Conservation (phyloP, 2,113 vertebrate species). For the Gorsachius goisagi region DNA sequence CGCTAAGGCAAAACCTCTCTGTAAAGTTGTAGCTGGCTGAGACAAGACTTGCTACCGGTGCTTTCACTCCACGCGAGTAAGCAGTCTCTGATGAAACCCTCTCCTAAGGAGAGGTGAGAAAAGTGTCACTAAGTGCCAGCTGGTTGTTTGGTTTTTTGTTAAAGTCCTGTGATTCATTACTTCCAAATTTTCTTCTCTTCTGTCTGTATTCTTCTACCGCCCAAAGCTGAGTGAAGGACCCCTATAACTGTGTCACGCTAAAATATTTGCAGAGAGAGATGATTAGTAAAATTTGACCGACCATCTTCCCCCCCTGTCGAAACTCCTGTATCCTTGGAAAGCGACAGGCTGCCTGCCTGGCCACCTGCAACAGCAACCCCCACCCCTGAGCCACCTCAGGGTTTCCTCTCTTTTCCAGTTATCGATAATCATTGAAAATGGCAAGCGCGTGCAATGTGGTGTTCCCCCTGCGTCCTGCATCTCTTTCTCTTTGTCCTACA, state of each 20-base stretch:
- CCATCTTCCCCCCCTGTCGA: background rate
- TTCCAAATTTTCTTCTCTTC: background rate
- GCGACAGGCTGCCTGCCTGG: background rate
- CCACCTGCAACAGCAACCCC: background rate
- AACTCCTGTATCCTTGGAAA: background rate
- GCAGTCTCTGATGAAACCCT: background rate
- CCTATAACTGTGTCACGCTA: background rate
- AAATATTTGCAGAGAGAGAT: background rate
- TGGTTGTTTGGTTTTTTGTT: background rate
- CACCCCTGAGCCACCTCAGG: too few species aligned
- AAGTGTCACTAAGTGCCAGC: background rate
- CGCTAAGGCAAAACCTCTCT: background rate
- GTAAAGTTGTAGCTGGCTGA: background rate
- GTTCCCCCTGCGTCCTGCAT: background rate
- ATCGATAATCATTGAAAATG: background rate
- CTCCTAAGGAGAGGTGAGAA: background rate
- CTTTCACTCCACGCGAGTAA: background rate
- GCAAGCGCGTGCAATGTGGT: background rate
- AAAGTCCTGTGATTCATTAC: background rate
- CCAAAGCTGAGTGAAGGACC: background rate
- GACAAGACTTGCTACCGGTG: background rate
- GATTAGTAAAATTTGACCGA: background rate
- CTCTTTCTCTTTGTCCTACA: background rate
- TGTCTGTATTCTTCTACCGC: background rate
- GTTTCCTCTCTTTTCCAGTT: background rate